Base-by-base conservation (phyloP, 2,888 invertebrate genomes). In the Agriopis aurantiaria region DNA sequence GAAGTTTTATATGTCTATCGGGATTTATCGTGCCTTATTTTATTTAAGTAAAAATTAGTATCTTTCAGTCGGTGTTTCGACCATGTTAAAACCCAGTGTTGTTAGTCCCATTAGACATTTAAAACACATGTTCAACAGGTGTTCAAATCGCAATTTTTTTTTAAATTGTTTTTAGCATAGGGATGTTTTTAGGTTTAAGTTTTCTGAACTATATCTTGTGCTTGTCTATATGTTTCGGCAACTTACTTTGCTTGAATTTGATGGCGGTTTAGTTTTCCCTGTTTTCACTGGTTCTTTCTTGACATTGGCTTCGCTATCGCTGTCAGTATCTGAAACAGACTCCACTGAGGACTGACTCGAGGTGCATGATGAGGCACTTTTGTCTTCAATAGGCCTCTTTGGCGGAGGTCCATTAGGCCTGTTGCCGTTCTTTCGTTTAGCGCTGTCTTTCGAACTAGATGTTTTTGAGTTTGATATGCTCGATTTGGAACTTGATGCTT, bases 301-400 rank as follows among this genome's bases (percentile, higher is more conserved):
- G 0, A 86, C 80, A 7, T 85, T 77, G 0, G 89, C 85, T 72
- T 92, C 93, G 80, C 91, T 92, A 9, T 92, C 92, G 78, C 90
- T 93, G 48, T 93, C 93, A 0, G 92, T 91, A 45, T 69, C 69
- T 0, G 94, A 92, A 1, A 93, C 89, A 0, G 94, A 91, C 72
- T 94, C 94, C 6, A 89, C 83, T 0, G 94, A 94, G 0, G 94
- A 94, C 65, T 93, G 94, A 78, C 94, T 93, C 0, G 94, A 93
- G 0, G 91, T 83, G 75, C 93, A 92, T 1, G 94, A 94, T 9
- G 94, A 91, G 0, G 88, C 91, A 82, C 91, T 93, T 68, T 92
- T 93, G 0, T 85, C 85, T 43, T 93, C 93, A 53, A 89, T 90
- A 1, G 83, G 71, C 67, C 91, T 91, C 73, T 93, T 93, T 0